A percentile compares a stretch with the other conserved stretches of the same genome.
These are phyloP conservation scores for Herminia tarsipennalis DNA, from an alignment of 2,888 invertebrate species.

Conservation along the genomic window DNA sequence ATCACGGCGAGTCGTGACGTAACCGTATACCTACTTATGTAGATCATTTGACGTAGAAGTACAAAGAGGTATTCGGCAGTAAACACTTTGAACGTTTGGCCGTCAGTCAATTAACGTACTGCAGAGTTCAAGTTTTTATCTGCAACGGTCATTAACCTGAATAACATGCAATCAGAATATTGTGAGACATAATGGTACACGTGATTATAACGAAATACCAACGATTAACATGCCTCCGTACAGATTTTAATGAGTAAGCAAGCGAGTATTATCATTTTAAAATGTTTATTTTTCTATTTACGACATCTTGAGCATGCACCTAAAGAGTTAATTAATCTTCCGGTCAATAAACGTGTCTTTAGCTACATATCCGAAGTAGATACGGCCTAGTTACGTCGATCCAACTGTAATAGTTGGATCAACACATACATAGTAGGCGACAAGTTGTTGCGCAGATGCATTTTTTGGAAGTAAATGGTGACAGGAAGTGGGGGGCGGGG, in stretches of 20 bases:
- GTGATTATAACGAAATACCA: constrained; percentile 29
- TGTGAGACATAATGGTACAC: constrained; percentile 30
- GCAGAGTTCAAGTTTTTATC: constrained; percentile 48
- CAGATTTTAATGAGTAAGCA: constrained; percentile 16
- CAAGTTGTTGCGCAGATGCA: too few species aligned
- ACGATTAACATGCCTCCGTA: constrained; percentile 17
- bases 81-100: constrained; percentile 37
- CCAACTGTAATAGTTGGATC: too few species aligned
- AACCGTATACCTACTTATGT: constrained; percentile 22
- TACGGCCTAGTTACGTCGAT: too few species aligned
- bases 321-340: neutral
- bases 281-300: neutral
- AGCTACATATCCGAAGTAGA: too few species aligned
- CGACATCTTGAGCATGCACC: neutral
- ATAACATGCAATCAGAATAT: constrained; percentile 36
- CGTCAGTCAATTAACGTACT: constrained; percentile 35
- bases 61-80: constrained; percentile 13
- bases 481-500: too few species aligned
- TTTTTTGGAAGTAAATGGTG: too few species aligned
- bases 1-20: constrained; percentile 28
- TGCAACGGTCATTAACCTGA: constrained; percentile 50
- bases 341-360: neutral
- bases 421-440: too few species aligned
- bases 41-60: constrained; percentile 28
- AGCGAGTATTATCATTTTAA: constrained; percentile 1